Conservation (phyloP, 2,113 vertebrate genomes). For the Pica pica region DNA sequence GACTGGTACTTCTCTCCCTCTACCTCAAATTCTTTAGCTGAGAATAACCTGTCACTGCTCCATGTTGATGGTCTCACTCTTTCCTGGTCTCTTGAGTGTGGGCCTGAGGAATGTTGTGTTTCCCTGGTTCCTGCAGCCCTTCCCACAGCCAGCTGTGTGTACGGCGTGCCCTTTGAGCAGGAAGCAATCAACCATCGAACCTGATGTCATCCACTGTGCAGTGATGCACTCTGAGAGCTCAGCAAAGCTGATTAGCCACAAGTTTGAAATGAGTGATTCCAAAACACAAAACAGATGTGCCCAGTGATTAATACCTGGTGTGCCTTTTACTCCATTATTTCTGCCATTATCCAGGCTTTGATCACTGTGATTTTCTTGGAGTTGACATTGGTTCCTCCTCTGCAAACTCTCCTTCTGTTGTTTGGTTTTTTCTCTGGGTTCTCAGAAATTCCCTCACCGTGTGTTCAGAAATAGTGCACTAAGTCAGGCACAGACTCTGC, state of each 20-base stretch:
- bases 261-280: constrained; percentile 2
- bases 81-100: neutral
- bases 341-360: neutral
- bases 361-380: neutral
- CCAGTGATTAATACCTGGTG: neutral
- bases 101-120: neutral
- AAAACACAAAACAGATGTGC: constrained; percentile 12
- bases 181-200: neutral
- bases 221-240: neutral
- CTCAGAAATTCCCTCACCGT: neutral
- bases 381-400: neutral
- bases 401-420: neutral
- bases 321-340: neutral
- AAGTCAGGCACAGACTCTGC: neutral
- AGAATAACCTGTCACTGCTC: neutral
- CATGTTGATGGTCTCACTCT: neutral
- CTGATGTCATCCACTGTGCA: neutral
- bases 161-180: neutral
- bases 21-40: neutral
- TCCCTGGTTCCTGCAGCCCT: neutral
- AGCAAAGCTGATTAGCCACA: neutral
- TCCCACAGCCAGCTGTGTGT: neutral
- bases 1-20: neutral
- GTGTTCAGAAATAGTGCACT: neutral
- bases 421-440: neutral